Evolutionary conservation across 2,888 invertebrate genomes (phyloP).

Genomic region (Tanaodytes sp.): DNA sequence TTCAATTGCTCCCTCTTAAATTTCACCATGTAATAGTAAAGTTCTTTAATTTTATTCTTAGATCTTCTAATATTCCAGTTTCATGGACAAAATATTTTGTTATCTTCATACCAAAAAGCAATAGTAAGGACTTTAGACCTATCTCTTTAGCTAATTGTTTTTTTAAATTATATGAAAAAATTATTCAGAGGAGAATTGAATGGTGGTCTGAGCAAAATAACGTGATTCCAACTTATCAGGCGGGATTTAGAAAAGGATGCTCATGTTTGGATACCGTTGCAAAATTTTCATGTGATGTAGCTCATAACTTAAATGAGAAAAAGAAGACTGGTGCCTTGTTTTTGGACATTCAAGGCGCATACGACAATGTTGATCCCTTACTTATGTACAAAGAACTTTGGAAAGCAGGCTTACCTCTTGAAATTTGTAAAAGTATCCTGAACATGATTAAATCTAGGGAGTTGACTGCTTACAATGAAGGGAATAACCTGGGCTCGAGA

Average conservation of each 20-base stretch:
- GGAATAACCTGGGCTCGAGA: neutral
- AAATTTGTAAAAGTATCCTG: neutral
- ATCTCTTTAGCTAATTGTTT: too few species aligned
- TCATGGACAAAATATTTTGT: too few species aligned
- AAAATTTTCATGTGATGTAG: neutral
- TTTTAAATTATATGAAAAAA: too few species aligned
- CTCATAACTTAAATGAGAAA: neutral
- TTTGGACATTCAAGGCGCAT: too few species aligned
- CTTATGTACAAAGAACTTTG: neutral
- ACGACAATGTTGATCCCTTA: neutral
- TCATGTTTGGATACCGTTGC: neutral
- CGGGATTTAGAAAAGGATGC: neutral
- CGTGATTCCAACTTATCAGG: neutral
- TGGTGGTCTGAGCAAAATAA: neutral
- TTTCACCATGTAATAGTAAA: too few species aligned
- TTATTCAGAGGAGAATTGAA: neutral
- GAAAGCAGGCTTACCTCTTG: neutral
- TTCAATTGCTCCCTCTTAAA: too few species aligned
- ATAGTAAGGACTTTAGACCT: too few species aligned
- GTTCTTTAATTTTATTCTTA: too few species aligned
- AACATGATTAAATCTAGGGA: neutral
- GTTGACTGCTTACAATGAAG: neutral
- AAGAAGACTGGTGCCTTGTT: neutral
- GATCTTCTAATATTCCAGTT: too few species aligned
- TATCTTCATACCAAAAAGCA: too few species aligned